A percentile compares a stretch with the other conserved stretches of the same genome.
Evolutionary conservation across 2,113 vertebrate genomes (phyloP).

Genomic region (Tinamus guttatus): DNA sequence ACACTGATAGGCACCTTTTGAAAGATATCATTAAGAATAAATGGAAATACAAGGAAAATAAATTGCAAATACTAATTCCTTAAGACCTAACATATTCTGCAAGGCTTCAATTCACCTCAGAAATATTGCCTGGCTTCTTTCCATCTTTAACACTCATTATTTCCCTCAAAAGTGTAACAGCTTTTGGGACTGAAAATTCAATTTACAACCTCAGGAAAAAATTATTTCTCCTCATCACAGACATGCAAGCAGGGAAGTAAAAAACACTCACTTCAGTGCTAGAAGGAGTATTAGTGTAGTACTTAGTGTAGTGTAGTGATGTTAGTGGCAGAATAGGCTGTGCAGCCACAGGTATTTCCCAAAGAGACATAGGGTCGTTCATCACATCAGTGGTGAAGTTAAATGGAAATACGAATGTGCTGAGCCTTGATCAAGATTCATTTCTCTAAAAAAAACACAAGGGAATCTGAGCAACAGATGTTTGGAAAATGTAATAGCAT

Average conservation of each 20-base stretch:
- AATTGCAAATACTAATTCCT: neutral
- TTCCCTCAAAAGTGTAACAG: neutral
- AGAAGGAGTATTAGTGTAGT: rapidly evolving
- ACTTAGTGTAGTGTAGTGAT: rapidly evolving
- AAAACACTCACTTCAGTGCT: neutral
- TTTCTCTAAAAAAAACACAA: neutral
- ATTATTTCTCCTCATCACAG: neutral
- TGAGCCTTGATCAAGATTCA: neutral
- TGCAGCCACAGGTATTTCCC: neutral
- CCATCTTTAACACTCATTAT: neutral
- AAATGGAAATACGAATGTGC: neutral
- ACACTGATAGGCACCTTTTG: neutral
- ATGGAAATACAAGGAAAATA: neutral
- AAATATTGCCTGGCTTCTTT: neutral
- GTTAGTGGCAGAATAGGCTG: neutral
- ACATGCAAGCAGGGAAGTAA: neutral
- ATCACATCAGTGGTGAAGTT: neutral
- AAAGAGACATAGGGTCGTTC: neutral
- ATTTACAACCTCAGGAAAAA: neutral
- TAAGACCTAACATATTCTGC: neutral
- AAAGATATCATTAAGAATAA: neutral
- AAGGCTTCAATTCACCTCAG: neutral
- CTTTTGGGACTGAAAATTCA: neutral
- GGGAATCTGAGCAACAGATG: neutral
- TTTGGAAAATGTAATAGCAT: neutral